These are phyloP conservation scores for Deilephila elpenor DNA, from an alignment of 2,888 invertebrate genomes.

Conservation along the genomic window DNA sequence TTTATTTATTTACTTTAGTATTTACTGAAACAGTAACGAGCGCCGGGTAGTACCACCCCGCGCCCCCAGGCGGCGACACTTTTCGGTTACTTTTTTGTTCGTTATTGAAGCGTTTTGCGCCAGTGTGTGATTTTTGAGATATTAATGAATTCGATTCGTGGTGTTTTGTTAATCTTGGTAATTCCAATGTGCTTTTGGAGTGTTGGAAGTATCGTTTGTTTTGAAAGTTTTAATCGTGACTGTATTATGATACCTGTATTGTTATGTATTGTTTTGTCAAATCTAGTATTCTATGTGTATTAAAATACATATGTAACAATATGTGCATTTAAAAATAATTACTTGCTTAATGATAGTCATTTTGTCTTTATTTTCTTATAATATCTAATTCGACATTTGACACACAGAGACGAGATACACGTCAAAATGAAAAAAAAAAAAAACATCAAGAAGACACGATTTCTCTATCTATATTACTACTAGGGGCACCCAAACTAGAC, in stretches of 20 bases:
- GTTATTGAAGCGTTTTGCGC: constrained; percentile 16
- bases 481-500: no score
- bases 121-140: constrained; percentile 26
- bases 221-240: background rate
- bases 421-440: no score
- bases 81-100: constrained; percentile 25
- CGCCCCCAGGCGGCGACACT: constrained; percentile 38
- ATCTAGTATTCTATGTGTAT: background rate
- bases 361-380: no score
- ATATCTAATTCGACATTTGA: no score
- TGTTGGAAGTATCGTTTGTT: background rate
- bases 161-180: constrained; percentile 32
- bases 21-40: constrained; percentile 77
- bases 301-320: background rate
- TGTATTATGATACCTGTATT: background rate
- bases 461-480: no score
- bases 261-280: background rate
- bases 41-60: constrained; percentile 42
- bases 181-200: background rate
- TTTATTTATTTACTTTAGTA: constrained; percentile 82
- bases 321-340: no score
- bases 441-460: no score
- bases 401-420: no score
- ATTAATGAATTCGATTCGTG: constrained; percentile 30
- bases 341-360: no score